phyloP scores from a whole-genome alignment of 2,888 invertebrate species.

The Willowsia nigromaculata region DNA sequence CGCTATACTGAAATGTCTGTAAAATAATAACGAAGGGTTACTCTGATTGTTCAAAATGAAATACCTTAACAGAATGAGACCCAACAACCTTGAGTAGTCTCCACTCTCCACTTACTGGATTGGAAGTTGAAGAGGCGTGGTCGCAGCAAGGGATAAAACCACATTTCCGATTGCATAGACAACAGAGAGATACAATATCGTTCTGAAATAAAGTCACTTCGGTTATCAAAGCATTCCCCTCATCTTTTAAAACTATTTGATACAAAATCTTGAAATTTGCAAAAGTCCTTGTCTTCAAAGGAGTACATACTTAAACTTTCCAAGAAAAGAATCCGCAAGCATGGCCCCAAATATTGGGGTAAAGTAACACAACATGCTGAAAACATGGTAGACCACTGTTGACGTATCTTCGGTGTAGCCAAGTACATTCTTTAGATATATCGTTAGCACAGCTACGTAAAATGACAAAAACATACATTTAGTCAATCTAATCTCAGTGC shows the following conservation, averaged over 20 bases:
- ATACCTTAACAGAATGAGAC: too few species aligned
- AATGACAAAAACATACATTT: neutral
- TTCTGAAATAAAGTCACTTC: slow-evolving; percentile 81
- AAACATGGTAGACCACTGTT: slow-evolving; percentile 82
- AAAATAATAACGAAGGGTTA: neutral
- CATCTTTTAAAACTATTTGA: neutral
- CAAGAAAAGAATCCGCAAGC: slow-evolving; percentile 83
- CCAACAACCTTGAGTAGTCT: neutral
- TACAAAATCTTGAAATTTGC: too few species aligned
- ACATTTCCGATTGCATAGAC: slow-evolving; percentile 92
- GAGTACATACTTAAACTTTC: slow-evolving; percentile 81
- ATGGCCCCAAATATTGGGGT: slow-evolving; percentile 82
- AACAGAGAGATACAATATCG: slow-evolving; percentile 93
- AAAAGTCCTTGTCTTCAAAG: too few species aligned
- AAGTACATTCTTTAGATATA: slow-evolving; percentile 82
- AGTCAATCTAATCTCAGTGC: too few species aligned
- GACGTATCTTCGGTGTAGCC: slow-evolving; percentile 80
- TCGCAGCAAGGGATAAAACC: slow-evolving; percentile 86
- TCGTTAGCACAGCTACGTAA: slow-evolving; percentile 82
- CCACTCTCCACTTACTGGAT: slow-evolving; percentile 64
- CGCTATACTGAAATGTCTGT: slow-evolving; percentile 84
- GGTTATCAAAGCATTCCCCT: neutral
- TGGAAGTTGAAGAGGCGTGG: slow-evolving; percentile 65
- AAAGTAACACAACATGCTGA: slow-evolving; percentile 82
- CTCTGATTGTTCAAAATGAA: neutral